phyloP scores from a whole-genome alignment of 2,113 vertebrate genomes.

The Notothenia coriiceps region DNA sequence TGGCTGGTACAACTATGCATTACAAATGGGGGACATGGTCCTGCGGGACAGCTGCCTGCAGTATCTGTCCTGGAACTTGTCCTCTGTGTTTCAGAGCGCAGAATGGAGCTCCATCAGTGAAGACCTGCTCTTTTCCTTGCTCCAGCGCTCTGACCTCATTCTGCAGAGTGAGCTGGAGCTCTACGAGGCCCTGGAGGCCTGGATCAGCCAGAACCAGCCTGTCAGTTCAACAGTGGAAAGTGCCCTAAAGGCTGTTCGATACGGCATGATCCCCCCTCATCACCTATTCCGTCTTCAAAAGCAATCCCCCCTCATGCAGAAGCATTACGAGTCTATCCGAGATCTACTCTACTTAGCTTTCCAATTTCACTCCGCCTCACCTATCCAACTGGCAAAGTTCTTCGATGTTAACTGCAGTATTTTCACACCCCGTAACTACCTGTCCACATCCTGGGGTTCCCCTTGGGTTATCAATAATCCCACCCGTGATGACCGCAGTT shows the following conservation, averaged over 20 bases:
- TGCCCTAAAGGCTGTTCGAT: slow-evolving; percentile 90
- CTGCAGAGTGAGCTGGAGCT: slow-evolving; percentile 95
- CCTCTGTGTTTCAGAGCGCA: slow-evolving; percentile 88
- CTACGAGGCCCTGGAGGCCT: slow-evolving; percentile 91
- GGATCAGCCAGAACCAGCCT: slow-evolving; percentile 89
- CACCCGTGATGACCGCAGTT: slow-evolving; percentile 95
- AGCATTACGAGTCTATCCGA: slow-evolving; percentile 86
- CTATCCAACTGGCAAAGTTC: slow-evolving; percentile 94
- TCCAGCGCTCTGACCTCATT: slow-evolving; percentile 95
- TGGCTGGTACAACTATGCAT: slow-evolving; percentile 95
- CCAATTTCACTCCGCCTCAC: slow-evolving; percentile 96
- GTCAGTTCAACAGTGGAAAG: slow-evolving; percentile 80
- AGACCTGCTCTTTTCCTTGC: slow-evolving; percentile 91
- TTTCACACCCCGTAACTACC: slow-evolving; percentile 96
- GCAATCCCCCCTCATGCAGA: slow-evolving; percentile 88
- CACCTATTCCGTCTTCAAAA: slow-evolving; percentile 94
- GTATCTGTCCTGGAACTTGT: slow-evolving; percentile 98
- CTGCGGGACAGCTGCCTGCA: slow-evolving; percentile 94
- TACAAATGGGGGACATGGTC: slow-evolving; percentile 85
- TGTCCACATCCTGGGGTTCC: slow-evolving; percentile 92
- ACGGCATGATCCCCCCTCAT: slow-evolving; percentile 94
- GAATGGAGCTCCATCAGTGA: slow-evolving; percentile 92
- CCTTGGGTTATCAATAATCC: slow-evolving; percentile 96
- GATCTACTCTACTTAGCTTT: slow-evolving; percentile 96
- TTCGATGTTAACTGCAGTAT: slow-evolving; percentile 96